A percentile compares a stretch with the other conserved stretches of the same genome.
Evolutionary conservation across 2,797 vertebrate species (phyloP).

Genomic region (Uromys caudimaculatus): DNA sequence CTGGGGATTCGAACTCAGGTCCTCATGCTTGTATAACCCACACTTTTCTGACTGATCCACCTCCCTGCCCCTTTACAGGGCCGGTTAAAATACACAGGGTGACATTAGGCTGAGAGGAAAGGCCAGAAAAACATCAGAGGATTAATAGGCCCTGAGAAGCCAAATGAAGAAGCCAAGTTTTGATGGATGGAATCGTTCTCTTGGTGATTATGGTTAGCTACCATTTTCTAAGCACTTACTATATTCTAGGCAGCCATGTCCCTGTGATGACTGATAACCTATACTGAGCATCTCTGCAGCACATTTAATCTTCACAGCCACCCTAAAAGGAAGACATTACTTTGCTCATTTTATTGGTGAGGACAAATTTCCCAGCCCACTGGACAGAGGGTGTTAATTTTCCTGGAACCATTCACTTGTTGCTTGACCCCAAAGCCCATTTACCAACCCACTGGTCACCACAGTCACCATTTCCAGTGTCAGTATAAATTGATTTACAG

Average conservation of each 20-base stretch:
- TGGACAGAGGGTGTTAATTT: neutral
- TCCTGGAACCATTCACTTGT: neutral
- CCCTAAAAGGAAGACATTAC: neutral
- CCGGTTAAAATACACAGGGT: neutral
- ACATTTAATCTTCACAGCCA: neutral
- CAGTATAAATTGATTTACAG: neutral
- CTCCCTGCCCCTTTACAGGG: neutral
- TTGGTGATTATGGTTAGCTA: neutral
- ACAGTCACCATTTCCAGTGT: neutral
- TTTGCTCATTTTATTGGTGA: neutral
- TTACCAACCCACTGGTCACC: neutral
- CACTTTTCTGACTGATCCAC: neutral
- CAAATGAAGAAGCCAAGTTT: neutral
- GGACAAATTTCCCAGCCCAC: neutral
- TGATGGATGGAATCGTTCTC: neutral
- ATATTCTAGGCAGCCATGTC: neutral
- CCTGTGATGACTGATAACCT: neutral
- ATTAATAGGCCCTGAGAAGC: neutral
- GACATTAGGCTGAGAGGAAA: neutral
- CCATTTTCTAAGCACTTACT: neutral
- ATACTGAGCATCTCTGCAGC: neutral
- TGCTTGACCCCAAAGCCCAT: neutral
- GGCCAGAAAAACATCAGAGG: neutral
- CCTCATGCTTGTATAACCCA: neutral
- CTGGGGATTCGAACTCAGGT: neutral